A percentile compares a stretch with the other conserved stretches of the same genome.
These are phyloP conservation scores for Tetragonisca angustula DNA, from an alignment of 2,888 invertebrate genomes.

Conservation along the genomic window DNA sequence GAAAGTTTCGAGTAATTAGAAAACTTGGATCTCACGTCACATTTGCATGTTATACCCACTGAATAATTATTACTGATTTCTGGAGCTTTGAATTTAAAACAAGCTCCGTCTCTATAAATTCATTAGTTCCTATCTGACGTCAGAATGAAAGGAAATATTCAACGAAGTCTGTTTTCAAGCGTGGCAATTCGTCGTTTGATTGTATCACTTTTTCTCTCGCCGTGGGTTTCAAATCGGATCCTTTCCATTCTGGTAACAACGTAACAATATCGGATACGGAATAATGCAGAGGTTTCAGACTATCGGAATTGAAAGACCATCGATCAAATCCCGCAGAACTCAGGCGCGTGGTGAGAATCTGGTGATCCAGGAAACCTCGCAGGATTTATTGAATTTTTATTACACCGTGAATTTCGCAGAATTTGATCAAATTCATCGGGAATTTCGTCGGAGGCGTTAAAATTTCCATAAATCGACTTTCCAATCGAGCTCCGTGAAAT, in stretches of 20 bases:
- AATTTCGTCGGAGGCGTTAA: background rate
- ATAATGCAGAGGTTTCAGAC: background rate
- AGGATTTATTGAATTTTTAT: slow-evolving; percentile 24
- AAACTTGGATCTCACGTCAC: background rate
- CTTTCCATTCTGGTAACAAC: too few relatives aligned
- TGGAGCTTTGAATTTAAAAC: background rate
- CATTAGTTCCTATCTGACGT: background rate
- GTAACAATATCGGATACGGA: background rate
- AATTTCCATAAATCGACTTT: slow-evolving; percentile 6
- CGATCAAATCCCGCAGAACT: background rate
- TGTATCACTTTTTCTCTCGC: background rate
- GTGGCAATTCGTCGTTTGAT: background rate
- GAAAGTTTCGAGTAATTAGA: background rate
- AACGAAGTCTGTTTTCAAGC: background rate
- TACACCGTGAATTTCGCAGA: background rate
- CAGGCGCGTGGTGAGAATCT: background rate
- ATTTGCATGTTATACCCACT: background rate
- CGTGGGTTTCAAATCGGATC: background rate
- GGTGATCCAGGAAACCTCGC: background rate
- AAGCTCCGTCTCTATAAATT: background rate
- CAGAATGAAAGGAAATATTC: background rate
- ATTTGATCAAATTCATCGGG: slow-evolving; percentile 10
- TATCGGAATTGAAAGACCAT: background rate
- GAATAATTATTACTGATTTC: background rate
- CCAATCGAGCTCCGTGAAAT: background rate